Base-by-base conservation (phyloP, 2,113 vertebrate genomes). In the Ammodytes dubius region DNA sequence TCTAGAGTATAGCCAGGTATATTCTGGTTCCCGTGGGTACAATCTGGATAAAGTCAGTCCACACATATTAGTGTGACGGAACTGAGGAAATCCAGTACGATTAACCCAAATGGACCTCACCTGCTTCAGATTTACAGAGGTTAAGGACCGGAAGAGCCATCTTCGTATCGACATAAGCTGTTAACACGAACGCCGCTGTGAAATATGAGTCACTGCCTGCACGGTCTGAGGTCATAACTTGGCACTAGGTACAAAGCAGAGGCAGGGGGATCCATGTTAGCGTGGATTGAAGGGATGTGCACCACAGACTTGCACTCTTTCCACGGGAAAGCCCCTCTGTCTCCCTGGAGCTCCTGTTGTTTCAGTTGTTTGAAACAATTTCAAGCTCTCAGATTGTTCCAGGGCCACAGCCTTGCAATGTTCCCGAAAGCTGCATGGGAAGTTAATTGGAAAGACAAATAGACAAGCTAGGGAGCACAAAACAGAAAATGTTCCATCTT, bases 211-310 rank as follows among this genome's bases (percentile, higher is more conserved):
- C 46, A 57, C 50, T 10, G 60, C 71, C 77, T 68, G 61, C 74
- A 60, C 4, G 42, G 12, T 37, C 65, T 92, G 83, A 91, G 78
- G 72, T 89, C 83, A 91, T 72, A 65, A 47, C 61, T 86, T 91
- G 85, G 87, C 79, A 35, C 11, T 3, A 2, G 47, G 53, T 43
- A 15, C 43, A 54, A 59, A 17, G 57, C 5, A 45, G 43, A 68
- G 17, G 14, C 49, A 40, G 71, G 47, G 63, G 70, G 72, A 83
- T 81, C 61, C 59, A 54, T 71, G 69, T n/a, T 8, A 47, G 70
- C 9, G 35, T 79, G 70, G 49, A 72, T 66, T 53, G 80, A 70
- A 80, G 70, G 71, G 81, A 77, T 57, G 64, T 70, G 47, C 57
- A 52, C 12, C 2, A 17, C 17, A 63, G 76, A 35, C 63, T 82